Evolutionary conservation across 2,888 invertebrate genomes (phyloP).

Genomic region (Plutella xylostella): DNA sequence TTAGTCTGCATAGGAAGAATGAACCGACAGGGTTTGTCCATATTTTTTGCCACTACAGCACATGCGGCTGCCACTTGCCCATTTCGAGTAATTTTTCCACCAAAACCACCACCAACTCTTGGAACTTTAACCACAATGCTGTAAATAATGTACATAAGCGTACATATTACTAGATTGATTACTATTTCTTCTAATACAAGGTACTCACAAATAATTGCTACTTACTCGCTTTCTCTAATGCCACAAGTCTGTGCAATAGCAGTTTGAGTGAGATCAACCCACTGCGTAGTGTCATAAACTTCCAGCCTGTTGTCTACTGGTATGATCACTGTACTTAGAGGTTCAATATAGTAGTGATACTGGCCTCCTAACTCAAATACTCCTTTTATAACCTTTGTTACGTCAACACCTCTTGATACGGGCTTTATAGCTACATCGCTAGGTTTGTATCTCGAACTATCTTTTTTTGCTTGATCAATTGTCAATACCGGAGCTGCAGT

Average conservation of each 20-base stretch:
- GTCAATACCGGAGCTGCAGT: constrained; percentile 37
- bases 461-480: constrained; percentile 51
- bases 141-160: no score
- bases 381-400: constrained; percentile 65
- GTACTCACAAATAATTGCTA: constrained; percentile 11
- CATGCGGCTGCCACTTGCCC: constrained; percentile 67
- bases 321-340: constrained; percentile 72
- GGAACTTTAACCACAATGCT: constrained; percentile 73
- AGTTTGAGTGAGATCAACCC: constrained; percentile 72
- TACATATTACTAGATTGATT: no score
- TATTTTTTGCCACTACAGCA: constrained; percentile 69
- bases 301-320: constrained; percentile 78
- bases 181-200: no score
- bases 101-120: constrained; percentile 65
- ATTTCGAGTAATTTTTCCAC: constrained; percentile 20
- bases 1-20: constrained; percentile 73
- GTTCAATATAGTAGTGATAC: constrained; percentile 83
- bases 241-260: constrained; percentile 67
- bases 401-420: constrained; percentile 41
- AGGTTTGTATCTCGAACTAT: no score
- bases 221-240: constrained; percentile 69
- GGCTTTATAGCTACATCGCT: no score
- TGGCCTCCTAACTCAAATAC: constrained; percentile 72
- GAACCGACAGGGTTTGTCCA: constrained; percentile 71
- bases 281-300: constrained; percentile 74